Base-by-base conservation (phyloP, 2,888 invertebrate species). In the Caradrina clavipalpis region DNA sequence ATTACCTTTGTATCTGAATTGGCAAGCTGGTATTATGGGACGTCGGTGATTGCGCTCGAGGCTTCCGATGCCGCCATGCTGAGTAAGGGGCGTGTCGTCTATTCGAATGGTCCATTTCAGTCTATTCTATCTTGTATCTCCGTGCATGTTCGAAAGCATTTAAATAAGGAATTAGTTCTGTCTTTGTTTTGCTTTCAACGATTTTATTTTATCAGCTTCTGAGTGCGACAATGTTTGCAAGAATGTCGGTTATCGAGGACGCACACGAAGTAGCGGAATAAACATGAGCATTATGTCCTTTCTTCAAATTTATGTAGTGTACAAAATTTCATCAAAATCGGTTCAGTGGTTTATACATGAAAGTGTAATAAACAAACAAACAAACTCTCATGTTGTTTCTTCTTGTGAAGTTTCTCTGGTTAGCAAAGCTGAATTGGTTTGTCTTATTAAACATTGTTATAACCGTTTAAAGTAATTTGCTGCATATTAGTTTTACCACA, bases 11-110 rank as follows among this genome's bases (percentile, higher is more conserved):
- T 81, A 74, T 74, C 75, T 62, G 73, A 72, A 80, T 77, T 74
- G 81, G 73, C 77, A 73, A 71, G 73, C 72, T 63, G 54, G 80
- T 70, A 83, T 80, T 80, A 78, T 78, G 76, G 77, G 65, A 75
- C 78, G 67, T 73, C 74, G 69, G 78, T 86, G 87, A 87, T 87
- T 86, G 84, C 73, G 77, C 83, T 83, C 79, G 76, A 66, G 79
- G 88, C 85, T 86, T 78, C 69, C 78, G 78, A 81, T 77, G 73
- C 63, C 69, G 73, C 53, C 11, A 39, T 65, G 73, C 78, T 80
- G 80, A 82, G 76, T 76, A 76, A 82, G 81, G 76, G 64, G 69
- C 70, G 66, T 72, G 78, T 82, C 68, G 78, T 80, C 80, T 82
- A 85, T 85, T 84, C 83, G 76, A 84, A 86, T 85, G 79, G 73